These are phyloP conservation scores for Osmoderma eremita DNA, from an alignment of 2,888 invertebrate species.

Conservation along the genomic window DNA sequence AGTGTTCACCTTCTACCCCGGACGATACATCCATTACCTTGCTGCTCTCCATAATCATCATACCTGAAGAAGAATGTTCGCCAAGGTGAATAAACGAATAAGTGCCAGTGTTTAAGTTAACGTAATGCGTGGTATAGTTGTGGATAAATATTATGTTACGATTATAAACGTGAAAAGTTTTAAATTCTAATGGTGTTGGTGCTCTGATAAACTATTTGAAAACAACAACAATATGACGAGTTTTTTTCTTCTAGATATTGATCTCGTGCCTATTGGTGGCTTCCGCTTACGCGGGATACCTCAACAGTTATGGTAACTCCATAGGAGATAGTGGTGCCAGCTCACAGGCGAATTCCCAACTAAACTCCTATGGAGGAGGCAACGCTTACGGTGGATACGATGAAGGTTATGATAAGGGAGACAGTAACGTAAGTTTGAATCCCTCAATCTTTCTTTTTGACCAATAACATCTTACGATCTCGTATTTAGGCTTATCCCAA, in stretches of 20 bases:
- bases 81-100: conserved; percentile 23
- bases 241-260: conserved; percentile 20
- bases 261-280: conserved; percentile 19
- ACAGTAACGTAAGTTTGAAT: conserved; percentile 8
- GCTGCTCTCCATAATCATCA: too few relatives aligned
- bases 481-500: conserved; percentile 44
- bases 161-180: too few relatives aligned
- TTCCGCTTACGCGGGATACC: conserved; percentile 23
- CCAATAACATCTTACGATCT: background rate
- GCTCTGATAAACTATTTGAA: background rate
- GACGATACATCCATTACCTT: too few relatives aligned
- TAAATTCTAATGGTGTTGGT: too few relatives aligned
- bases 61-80: conserved; percentile 5
- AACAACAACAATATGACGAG: background rate
- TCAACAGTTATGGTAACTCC: conserved; percentile 29
- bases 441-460: background rate
- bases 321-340: conserved; percentile 19
- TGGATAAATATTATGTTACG: too few relatives aligned
- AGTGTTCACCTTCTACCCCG: background rate
- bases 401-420: conserved; percentile 21
- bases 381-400: conserved; percentile 19
- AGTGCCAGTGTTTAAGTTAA: conserved; percentile 1
- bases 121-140: too few relatives aligned
- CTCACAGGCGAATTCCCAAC: conserved; percentile 23
- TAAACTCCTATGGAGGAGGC: conserved; percentile 12